phyloP scores from a whole-genome alignment of 2,797 vertebrate species.

The Cynopterus sphinx region DNA sequence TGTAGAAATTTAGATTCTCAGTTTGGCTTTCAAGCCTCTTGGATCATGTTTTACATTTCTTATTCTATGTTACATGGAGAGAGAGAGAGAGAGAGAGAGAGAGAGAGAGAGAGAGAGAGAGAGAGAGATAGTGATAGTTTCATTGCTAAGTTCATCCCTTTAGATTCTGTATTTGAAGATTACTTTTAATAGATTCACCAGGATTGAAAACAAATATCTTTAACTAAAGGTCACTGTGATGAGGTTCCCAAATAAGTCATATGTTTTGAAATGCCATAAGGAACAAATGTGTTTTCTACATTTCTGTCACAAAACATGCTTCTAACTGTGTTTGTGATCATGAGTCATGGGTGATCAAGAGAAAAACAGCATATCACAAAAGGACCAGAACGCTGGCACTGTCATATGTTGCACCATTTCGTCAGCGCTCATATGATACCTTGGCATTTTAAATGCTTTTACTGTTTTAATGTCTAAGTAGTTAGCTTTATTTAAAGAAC shows the following conservation, averaged over 20 bases:
- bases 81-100: not conserved
- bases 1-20: not conserved
- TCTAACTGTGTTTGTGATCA: not conserved
- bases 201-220: constrained; percentile 48
- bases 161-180: not conserved
- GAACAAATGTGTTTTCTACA: not conserved
- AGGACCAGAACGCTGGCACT: not conserved
- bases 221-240: constrained; percentile 56
- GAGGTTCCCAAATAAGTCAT: not conserved
- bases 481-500: not conserved
- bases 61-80: not conserved
- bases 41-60: not conserved
- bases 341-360: not conserved
- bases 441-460: constrained; percentile 77
- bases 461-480: not conserved
- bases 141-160: not conserved
- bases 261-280: not conserved
- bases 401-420: constrained; percentile 74
- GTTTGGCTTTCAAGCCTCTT: not conserved
- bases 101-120: not conserved
- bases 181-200: constrained; percentile 21
- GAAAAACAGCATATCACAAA: not conserved
- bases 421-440: constrained; percentile 4
- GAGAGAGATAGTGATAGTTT: not conserved
- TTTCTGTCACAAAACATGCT: not conserved